phyloP scores from a whole-genome alignment of 2,797 vertebrate species.

The Siniperca scherzeri region DNA sequence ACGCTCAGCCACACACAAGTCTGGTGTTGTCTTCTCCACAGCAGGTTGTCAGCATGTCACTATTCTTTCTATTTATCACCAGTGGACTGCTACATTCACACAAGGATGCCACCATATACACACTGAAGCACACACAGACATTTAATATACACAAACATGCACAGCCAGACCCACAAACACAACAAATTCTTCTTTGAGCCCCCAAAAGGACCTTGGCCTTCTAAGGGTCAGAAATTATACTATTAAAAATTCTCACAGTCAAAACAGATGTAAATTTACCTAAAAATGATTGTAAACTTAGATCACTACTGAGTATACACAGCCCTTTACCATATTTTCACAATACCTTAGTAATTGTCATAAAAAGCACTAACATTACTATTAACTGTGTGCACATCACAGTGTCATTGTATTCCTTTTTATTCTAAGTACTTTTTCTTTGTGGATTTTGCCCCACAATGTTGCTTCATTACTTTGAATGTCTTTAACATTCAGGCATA shows the following conservation, averaged over 20 bases:
- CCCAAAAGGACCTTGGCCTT: background rate
- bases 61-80: background rate
- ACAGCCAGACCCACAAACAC: background rate
- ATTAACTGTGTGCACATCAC: background rate
- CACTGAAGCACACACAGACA: background rate
- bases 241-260: background rate
- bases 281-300: background rate
- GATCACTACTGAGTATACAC: background rate
- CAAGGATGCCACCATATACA: background rate
- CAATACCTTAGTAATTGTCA: background rate
- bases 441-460: background rate
- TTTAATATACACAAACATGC: background rate
- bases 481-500: slow-evolving; percentile 18
- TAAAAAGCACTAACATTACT: background rate
- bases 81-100: background rate
- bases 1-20: background rate
- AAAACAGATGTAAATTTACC: background rate
- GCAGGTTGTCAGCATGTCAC: background rate
- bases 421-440: background rate
- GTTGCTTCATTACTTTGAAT: slow-evolving; percentile 17
- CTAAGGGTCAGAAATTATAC: background rate
- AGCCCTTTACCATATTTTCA: background rate
- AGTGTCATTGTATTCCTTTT: background rate
- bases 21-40: too few relatives aligned
- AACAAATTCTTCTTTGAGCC: background rate